Evolutionary conservation across 2,113 vertebrate genomes (phyloP).

Genomic region (Maccullochella peelii): DNA sequence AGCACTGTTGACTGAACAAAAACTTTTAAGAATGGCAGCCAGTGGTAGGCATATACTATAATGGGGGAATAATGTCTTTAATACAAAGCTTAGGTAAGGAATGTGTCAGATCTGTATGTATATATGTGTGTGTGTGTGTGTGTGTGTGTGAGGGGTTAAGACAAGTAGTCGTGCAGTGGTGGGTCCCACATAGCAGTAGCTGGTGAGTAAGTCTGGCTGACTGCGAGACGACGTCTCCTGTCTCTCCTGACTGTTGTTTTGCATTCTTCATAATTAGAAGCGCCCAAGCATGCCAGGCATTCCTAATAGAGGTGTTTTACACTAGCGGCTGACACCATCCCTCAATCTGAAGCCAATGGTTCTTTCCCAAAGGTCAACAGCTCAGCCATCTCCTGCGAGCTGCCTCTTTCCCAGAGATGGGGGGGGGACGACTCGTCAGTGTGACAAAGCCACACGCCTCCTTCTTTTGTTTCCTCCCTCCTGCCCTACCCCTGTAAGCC

Average conservation of each 20-base stretch:
- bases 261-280: slow-evolving; percentile 83
- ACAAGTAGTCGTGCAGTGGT: slow-evolving; percentile 51
- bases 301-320: slow-evolving; percentile 83
- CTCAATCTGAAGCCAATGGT: slow-evolving; percentile 76
- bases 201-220: slow-evolving; percentile 43
- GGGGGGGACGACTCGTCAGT: slow-evolving; percentile 47
- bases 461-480: slow-evolving; percentile 67
- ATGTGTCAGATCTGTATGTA: slow-evolving; percentile 27
- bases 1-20: slow-evolving; percentile 13
- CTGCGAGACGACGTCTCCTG: slow-evolving; percentile 55
- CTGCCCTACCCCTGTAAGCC: slow-evolving; percentile 58
- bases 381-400: slow-evolving; percentile 47
- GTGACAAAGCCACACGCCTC: slow-evolving; percentile 64
- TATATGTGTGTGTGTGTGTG: slow-evolving; percentile 18
- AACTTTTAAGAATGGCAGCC: neutral
- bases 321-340: slow-evolving; percentile 79
- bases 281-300: slow-evolving; percentile 74
- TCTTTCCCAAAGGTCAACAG: slow-evolving; percentile 79
- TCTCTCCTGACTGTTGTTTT: slow-evolving; percentile 80
- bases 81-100: slow-evolving; percentile 1
- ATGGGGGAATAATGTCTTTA: neutral
- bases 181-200: slow-evolving; percentile 50
- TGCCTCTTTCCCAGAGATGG: slow-evolving; percentile 57
- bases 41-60: neutral
- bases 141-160: slow-evolving; percentile 38